Conservation (phyloP, 2,888 invertebrate species). For the Podabrus alpinus region DNA sequence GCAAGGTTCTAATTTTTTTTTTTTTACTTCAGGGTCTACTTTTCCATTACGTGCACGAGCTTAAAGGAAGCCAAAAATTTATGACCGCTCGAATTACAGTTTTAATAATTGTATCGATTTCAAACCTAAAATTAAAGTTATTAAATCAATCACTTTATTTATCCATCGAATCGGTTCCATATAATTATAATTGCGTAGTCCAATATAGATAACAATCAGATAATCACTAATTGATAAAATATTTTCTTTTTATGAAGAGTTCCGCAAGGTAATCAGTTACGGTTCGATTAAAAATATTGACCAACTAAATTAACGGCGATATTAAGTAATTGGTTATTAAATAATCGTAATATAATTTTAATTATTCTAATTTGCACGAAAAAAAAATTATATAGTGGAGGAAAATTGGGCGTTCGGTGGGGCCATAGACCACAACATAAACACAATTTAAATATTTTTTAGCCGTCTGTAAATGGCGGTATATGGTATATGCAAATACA, state of each 20-base stretch:
- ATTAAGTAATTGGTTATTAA: slow-evolving; percentile 4
- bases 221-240: not conserved
- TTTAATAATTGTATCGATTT: not conserved
- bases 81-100: not conserved
- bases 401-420: not conserved
- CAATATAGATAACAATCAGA: not conserved
- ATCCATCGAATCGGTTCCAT: not conserved
- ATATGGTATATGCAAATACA: not conserved
- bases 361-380: not conserved
- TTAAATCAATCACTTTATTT: not conserved
- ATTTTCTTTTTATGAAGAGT: not conserved
- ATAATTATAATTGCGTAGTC: not conserved
- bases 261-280: slow-evolving; percentile 1
- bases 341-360: not conserved
- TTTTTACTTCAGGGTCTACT: not conserved
- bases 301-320: not conserved
- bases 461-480: too few species aligned
- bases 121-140: not conserved
- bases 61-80: not conserved
- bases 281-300: not conserved
- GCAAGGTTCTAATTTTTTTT: not conserved
- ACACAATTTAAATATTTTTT: not conserved
- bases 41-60: not conserved
- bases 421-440: not conserved
- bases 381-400: not conserved